Base-by-base conservation (phyloP, 1,140 invertebrate genomes). In the Bradysia coprophila region DNA sequence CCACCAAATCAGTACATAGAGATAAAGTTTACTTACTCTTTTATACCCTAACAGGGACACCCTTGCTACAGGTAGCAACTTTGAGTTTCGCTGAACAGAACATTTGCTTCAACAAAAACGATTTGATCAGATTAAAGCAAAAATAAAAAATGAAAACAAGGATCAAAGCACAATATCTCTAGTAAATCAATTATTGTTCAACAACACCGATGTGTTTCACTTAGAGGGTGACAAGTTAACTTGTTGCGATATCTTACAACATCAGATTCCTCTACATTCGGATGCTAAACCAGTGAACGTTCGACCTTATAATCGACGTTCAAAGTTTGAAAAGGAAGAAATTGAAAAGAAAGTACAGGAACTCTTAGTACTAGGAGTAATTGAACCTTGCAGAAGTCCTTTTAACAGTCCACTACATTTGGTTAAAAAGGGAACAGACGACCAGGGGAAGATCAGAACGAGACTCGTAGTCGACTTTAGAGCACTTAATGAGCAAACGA, bases 401-500 rank as follows among this genome's bases (percentile, higher is more conserved):
- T 48, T 40, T 34, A 43, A 42, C 28, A 19, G 32, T n/a, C 18
- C 18, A 28, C 6, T 39, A 39, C 21, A 22, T 4, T 22, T 22
- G 19, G 23, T 22, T 13, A 39, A 39, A 39, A n/a, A n/a, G 23
- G 53, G 57, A 33, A 40, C 48, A 6, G 47, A 46, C 15, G 52
- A 49, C 18, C 18, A 42, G 19, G 46, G 55, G n/a, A 47, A 57
- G 52, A 49, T 62, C 54, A 51, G 32, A 57, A 38, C 18, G 61
- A 9, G 54, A n/a, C n/a, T n/a, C n/a, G n/a, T 55, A 3, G 49
- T 61, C 10, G 56, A 61, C 43, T 63, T 52, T 42, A 28, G 53
- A 16, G 50, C 51, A 49, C 40, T 62, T 16, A 65, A 63, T 45
- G 46, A 57, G 10, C 43, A 49, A 16, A 61, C 53, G 2, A 47